Percentiles rank a stretch among this genome's conserved stretches.
phyloP scores from a whole-genome alignment of 2,113 vertebrate genomes.

The Thinocorus orbignyianus region DNA sequence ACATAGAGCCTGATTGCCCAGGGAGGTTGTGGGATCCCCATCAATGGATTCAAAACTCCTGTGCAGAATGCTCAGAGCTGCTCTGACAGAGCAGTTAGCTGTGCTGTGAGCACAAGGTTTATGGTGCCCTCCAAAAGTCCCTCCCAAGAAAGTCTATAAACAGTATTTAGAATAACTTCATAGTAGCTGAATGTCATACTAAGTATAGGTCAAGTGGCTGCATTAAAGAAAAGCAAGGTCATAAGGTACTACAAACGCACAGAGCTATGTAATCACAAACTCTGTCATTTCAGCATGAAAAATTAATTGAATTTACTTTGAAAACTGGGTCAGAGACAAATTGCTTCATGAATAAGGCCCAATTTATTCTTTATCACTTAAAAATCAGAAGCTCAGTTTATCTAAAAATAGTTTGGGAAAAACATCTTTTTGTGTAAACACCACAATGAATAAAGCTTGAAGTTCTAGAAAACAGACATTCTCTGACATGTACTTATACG shows the following conservation, averaged over 20 bases:
- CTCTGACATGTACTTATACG: neutral
- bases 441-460: neutral
- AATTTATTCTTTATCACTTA: neutral
- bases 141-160: neutral
- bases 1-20: neutral
- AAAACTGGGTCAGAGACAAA: constrained; percentile 35
- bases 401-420: neutral
- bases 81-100: neutral
- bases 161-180: neutral
- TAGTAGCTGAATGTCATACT: neutral
- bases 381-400: neutral
- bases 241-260: neutral
- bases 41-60: neutral
- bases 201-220: neutral
- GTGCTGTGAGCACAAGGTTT: neutral
- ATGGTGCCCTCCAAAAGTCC: neutral
- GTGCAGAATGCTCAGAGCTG: neutral
- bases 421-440: neutral
- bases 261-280: neutral
- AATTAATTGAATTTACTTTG: constrained; percentile 46
- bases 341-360: neutral
- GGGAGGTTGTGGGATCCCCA: neutral
- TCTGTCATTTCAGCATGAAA: constrained; percentile 38
- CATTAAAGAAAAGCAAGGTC: neutral
- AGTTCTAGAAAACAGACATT: neutral